Evolutionary conservation across 1,140 invertebrate species (phyloP).

Genomic region (Caenorhabditis elegans): WBcel235 BX284606.5:8921001-8921500

Average conservation of each 20-base stretch:
- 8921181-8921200: background rate
- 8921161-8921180: background rate
- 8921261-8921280: no score
- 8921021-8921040: no score
- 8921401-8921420: conserved; percentile 9
- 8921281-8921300: background rate
- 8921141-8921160: background rate
- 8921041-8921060: no score
- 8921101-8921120: background rate
- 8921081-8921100: background rate
- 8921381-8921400: conserved; percentile 1
- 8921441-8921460: background rate
- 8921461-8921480: conserved; percentile 21
- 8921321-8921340: background rate
- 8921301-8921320: background rate
- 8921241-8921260: background rate
- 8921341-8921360: conserved; percentile 20
- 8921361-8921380: background rate
- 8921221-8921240: background rate
- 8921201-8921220: conserved; percentile 9
- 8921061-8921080: no score
- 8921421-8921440: background rate
- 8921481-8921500: background rate
- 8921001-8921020: no score
- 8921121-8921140: no score